Evolutionary conservation across 1,140 invertebrate genomes (phyloP).

Genomic region (Ceratina japonica): DNA sequence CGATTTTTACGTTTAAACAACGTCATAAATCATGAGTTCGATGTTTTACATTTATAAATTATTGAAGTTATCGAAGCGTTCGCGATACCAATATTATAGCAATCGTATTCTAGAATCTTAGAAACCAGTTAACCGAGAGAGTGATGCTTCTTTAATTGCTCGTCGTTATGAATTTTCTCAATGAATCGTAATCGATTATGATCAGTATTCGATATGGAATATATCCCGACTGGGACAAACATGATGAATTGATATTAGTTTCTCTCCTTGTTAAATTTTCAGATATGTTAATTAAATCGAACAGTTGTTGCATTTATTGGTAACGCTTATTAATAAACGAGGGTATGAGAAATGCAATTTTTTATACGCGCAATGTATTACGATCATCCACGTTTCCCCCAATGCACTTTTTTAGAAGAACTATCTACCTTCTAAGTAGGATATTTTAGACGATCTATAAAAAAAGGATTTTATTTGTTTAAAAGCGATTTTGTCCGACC

Average conservation of each 20-base stretch:
- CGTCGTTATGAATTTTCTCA: too few relatives aligned
- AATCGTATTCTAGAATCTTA: too few relatives aligned
- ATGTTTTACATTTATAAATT: background rate
- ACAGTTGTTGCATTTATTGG: constrained; percentile 56
- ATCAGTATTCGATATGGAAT: constrained; percentile 3
- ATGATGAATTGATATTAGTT: constrained; percentile 45
- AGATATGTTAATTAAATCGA: constrained; percentile 56
- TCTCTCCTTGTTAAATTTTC: constrained; percentile 45
- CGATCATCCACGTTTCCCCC: constrained; percentile 3
- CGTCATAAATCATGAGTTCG: background rate
- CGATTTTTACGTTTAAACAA: background rate
- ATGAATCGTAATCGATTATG: background rate
- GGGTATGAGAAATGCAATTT: constrained; percentile 37
- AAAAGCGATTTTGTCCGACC: too few relatives aligned
- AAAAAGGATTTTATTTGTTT: background rate
- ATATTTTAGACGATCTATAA: too few relatives aligned
- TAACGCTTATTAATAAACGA: constrained; percentile 58
- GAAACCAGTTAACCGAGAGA: too few relatives aligned
- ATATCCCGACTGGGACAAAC: constrained; percentile 40
- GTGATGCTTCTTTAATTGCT: too few relatives aligned
- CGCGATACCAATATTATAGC: too few relatives aligned
- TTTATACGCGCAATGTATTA: background rate
- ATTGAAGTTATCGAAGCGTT: too few relatives aligned
- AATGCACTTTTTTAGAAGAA: background rate
- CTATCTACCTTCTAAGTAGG: too few relatives aligned